These are phyloP conservation scores for Nemotelus nigrinus DNA, from an alignment of 2,888 invertebrate genomes.

Conservation along the genomic window DNA sequence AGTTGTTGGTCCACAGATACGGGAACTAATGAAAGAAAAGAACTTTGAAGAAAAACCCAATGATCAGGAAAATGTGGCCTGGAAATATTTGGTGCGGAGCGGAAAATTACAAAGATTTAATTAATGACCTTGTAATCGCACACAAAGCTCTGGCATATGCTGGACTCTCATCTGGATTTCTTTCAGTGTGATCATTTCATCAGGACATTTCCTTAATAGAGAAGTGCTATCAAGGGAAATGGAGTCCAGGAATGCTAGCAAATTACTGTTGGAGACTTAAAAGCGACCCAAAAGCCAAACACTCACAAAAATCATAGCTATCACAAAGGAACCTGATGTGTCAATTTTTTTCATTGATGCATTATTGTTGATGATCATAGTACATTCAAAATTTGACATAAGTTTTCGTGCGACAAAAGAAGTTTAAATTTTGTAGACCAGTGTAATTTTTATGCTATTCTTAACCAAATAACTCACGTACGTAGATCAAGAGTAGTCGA, in stretches of 20 bases:
- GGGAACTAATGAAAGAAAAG: not conserved
- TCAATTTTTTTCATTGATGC: not conserved
- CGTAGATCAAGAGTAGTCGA: too few species aligned
- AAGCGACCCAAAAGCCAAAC: constrained; percentile 6
- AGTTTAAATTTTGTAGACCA: constrained; percentile 9
- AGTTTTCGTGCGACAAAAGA: constrained; percentile 4
- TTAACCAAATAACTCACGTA: too few species aligned
- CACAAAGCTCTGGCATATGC: constrained; percentile 3
- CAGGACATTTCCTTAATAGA: constrained; percentile 38
- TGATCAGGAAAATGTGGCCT: constrained; percentile 8
- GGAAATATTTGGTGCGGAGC: not conserved
- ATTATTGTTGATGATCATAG: not conserved
- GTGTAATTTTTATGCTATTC: too few species aligned
- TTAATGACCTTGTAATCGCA: not conserved
- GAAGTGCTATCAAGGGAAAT: constrained; percentile 38
- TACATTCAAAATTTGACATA: constrained; percentile 20
- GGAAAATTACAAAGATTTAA: not conserved
- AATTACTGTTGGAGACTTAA: constrained; percentile 41
- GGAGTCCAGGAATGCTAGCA: constrained; percentile 39
- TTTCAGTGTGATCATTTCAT: constrained; percentile 42
- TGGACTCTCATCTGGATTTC: not conserved
- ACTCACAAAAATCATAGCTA: not conserved
- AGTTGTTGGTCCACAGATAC: too few species aligned
- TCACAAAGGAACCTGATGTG: constrained; percentile 7
- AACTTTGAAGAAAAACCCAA: not conserved